These are phyloP conservation scores for Staurois parvus DNA, from an alignment of 2,797 vertebrate genomes.

Conservation along the genomic window DNA sequence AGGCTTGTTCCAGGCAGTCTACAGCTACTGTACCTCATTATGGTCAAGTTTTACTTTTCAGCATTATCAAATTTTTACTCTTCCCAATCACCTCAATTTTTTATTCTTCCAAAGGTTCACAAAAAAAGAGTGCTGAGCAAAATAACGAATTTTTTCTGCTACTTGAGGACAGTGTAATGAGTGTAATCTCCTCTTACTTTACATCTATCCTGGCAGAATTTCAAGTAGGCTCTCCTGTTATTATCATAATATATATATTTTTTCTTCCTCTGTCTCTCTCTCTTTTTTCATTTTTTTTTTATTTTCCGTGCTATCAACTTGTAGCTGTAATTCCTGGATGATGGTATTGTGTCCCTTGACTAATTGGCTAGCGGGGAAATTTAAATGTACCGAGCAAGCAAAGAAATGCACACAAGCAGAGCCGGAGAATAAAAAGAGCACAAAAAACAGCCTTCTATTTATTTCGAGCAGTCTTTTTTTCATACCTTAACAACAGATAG, in stretches of 20 bases:
- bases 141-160: conserved; percentile 31
- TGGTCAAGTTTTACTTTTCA: conserved; percentile 28
- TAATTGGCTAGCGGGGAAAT: conserved; percentile 33
- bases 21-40: conserved; percentile 9
- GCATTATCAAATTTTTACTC: conserved; percentile 18
- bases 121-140: conserved; percentile 18
- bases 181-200: conserved; percentile 35
- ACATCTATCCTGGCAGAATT: conserved; percentile 21
- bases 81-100: conserved; percentile 20
- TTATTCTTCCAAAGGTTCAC: conserved; percentile 4
- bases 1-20: conserved; percentile 2
- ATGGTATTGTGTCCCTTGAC: conserved; percentile 2
- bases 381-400: conserved; percentile 14
- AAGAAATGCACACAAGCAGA: conserved; percentile 22
- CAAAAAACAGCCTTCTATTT: conserved; percentile 6
- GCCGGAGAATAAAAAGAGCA: conserved; percentile 24
- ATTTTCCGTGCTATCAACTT: not conserved
- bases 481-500: conserved; percentile 39
- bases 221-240: conserved; percentile 12
- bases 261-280: not conserved
- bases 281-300: not conserved
- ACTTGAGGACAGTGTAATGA: conserved; percentile 38
- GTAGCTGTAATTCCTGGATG: conserved; percentile 12
- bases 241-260: conserved; percentile 27
- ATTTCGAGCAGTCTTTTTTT: conserved; percentile 4